Conservation (phyloP, 1,140 invertebrate species). For the Andrena cerasifolii region DNA sequence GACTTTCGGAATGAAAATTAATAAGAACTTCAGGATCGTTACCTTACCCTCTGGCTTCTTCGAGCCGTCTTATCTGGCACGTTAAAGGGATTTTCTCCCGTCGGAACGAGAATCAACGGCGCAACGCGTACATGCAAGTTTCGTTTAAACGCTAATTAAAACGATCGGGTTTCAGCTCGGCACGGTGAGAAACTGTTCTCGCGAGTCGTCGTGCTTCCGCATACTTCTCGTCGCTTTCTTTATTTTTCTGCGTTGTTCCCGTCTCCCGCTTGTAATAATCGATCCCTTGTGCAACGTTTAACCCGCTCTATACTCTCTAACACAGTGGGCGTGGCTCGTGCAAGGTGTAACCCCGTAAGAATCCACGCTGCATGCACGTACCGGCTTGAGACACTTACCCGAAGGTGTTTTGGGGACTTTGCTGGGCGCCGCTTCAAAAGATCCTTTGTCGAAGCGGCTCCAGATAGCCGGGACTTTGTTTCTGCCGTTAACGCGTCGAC, state of each 20-base stretch:
- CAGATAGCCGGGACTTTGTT: constrained; percentile 9
- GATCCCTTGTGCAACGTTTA: constrained; percentile 20
- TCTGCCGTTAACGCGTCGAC: background rate
- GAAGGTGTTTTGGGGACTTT: constrained; percentile 6
- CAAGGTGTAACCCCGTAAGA: constrained; percentile 20
- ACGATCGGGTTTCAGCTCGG: background rate
- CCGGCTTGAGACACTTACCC: constrained; percentile 28
- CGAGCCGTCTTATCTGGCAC: constrained; percentile 19
- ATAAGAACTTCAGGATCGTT: background rate
- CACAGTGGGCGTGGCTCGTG: background rate
- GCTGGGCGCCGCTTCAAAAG: background rate
- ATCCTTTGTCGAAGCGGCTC: constrained; percentile 27
- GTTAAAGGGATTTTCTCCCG: background rate
- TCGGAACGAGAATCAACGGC: constrained; percentile 34
- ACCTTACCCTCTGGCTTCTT: background rate
- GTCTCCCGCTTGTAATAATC: background rate
- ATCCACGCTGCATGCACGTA: constrained; percentile 45
- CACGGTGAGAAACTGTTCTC: background rate
- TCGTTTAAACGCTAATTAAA: background rate
- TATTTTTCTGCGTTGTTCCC: constrained; percentile 7
- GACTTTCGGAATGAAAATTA: background rate
- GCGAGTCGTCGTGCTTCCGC: background rate
- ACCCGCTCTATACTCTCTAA: constrained; percentile 18
- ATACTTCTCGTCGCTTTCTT: background rate
- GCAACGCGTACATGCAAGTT: background rate